Evolutionary conservation across 2,888 invertebrate species (phyloP), one percentile per base, ranked within the genome.

Genomic region (Beris chalybata): DNA sequence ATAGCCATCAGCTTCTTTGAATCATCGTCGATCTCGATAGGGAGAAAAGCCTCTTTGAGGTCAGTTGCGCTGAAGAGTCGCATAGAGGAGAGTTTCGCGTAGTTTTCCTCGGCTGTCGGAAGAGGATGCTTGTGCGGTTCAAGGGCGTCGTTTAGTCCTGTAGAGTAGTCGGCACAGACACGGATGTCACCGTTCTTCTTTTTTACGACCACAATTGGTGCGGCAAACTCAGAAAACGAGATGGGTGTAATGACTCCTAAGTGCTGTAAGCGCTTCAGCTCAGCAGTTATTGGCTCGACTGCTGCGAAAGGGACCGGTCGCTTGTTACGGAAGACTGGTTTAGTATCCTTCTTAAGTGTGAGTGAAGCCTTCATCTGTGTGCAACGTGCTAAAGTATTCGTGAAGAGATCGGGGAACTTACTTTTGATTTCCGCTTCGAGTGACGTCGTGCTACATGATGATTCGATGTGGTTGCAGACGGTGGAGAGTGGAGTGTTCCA

Each of bases 101-200:
- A 55, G 15, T 32, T 55, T 12, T 55, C n/a, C 6, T 55, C 12
- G 7, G 56, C 32, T n/a, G 32, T 55, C 32, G 32, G 56, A 31
- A 55, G 56, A n/a, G 56, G 56, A 38, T 31, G 32, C n/a, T 55
- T 29, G 32, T 55, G 11, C 7, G 56, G 32, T 31, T 55, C 31
- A 9, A 55, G n/a, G 12, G 15, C 15, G 7, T 31, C 56, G 15
- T 31, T 55, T 32, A 55, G 56, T 4, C 56, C 56, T 12, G 56
- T 55, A 3, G 56, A 55, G 31, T 55, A 55, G 7, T 55, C 56
- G 2, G 12, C 56, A 3, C 56, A 55, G 30, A 55, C 32, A 1
- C 56, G 30, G 13, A 32, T 55, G 30, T 55, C 32, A 2, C 56
- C 56, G 56, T 31, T 38, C 31, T 22, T 53, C 31, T 53, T 53